Base-by-base conservation (phyloP, 2,888 invertebrate species). In the Germaria angustata region DNA sequence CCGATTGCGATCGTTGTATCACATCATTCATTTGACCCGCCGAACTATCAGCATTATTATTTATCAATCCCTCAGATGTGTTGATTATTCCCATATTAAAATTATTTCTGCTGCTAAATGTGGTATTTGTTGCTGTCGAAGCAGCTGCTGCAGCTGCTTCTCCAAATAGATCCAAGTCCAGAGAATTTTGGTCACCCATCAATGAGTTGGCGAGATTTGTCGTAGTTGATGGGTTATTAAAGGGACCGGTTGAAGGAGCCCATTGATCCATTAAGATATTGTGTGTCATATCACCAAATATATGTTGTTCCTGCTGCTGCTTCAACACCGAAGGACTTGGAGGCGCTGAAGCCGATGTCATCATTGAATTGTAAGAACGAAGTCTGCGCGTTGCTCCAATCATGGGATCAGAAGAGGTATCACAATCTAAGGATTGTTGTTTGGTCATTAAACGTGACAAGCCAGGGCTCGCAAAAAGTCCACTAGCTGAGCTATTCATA, bases 381-480 rank as follows among this genome's bases (percentile, higher is more conserved):
- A 87, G 84, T 39, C 88, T 87, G 17, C 89, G 86, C 55, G 86
- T 87, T 2, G 90, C 90, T 2, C 90, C 89, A 46, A 90, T 90
- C 89, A 91, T 90, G 13, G 91, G 90, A 86, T 91, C 91, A 75
- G 61, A 84, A 32, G 80, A 80, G 1, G 80, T 84, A 46, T 89
- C 88, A 79, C 87, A 87, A 69, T 89, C 88, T 28, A 91, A 79
- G 0, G 91, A 91, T 75, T 90, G 88, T 61, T 91, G 90, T 57
- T 90, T 91, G 68, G 87, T 88, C 20, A 86, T 15, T 32, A 84
- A 93, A 5, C 96, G 95, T 0, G 96, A 95, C 86, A 94, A 94
- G 49, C 95, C 92, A 0, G 97, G 97, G 85, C 96, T 96, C 13
- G 96, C 96, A 90, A 97, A 97, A 59, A 87, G 57, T 82, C 49